Evolutionary conservation across 2,797 vertebrate species (phyloP).

Genomic region (Bradypodion pumilum): DNA sequence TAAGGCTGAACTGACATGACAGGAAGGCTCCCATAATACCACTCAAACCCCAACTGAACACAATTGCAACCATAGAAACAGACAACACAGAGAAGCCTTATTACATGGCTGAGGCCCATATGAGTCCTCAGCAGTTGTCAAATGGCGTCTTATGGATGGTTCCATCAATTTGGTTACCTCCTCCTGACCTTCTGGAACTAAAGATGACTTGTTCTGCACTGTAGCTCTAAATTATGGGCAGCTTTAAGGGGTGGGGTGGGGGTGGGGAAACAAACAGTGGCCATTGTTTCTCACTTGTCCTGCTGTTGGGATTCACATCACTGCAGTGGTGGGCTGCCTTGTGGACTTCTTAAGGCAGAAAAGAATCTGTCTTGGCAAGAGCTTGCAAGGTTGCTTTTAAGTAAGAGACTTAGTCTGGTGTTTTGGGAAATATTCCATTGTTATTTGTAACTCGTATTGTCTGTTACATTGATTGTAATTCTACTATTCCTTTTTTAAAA

Average conservation of each 20-base stretch:
- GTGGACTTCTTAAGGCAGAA: conserved; percentile 3
- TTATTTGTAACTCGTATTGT: no score
- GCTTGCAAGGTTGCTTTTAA: no score
- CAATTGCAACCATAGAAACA: conserved; percentile 43
- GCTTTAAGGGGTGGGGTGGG: conserved; percentile 45
- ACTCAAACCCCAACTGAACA: background rate
- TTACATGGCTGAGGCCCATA: conserved; percentile 68
- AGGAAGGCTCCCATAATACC: conserved; percentile 40
- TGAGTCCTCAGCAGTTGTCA: conserved; percentile 58
- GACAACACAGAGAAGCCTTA: conserved; percentile 66
- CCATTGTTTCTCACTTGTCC: conserved; percentile 69
- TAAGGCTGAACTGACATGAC: conserved; percentile 28
- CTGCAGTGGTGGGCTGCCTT: conserved; percentile 45
- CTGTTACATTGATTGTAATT: no score
- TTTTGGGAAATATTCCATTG: no score
- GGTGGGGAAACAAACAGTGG: conserved; percentile 54
- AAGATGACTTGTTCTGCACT: conserved; percentile 72
- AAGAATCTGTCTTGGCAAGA: conserved; percentile 6
- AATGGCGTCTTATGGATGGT: conserved; percentile 69
- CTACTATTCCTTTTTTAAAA: no score
- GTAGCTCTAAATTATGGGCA: conserved; percentile 61
- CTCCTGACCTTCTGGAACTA: conserved; percentile 68
- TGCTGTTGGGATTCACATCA: conserved; percentile 57
- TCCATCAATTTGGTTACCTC: conserved; percentile 69
- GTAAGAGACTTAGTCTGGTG: no score